Evolutionary conservation across 1,140 invertebrate genomes (phyloP), one percentile per base, ranked within the genome.

Genomic region (Euwallacea similis): DNA sequence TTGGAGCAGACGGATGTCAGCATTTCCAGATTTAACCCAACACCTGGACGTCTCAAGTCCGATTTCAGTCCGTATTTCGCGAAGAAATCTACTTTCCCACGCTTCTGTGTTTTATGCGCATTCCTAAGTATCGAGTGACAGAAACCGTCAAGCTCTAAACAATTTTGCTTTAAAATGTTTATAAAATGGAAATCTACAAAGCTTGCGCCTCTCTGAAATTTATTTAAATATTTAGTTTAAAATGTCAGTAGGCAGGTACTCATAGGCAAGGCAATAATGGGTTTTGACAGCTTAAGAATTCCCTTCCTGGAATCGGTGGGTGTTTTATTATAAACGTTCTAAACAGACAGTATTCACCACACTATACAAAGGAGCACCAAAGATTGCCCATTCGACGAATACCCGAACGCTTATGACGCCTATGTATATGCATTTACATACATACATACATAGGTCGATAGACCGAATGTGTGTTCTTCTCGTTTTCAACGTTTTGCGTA

Each of bases 161-260:
- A 61, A 43, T 61, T 61, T 61, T 61, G n/a, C 11, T 61, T 42
- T 42, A n/a, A 61, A 61, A 8, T 61, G 59, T 61, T 61, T 61
- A 61, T 33, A 33, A 33, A 33, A 33, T 33, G 4, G 4, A 33
- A 6, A 21, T 13, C 0, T 21, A 15, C 55, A 58, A 58, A 58
- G 55, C 16, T 10, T 58, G 9, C 16, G 55, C 10, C 55, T 58
- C 55, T 58, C 46, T 50, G 2, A 50, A 50, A 50, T 50, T 41
- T 42, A 41, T 16, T 42, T 61, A 61, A 61, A 61, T 61, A 61
- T 61, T 61, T 61, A 61, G 21, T 61, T 43, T 41, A 61, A n/a
- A 50, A 41, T 21, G 59, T 43, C 59, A 61, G 59, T 56, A 61
- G 11, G 59, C 59, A 61, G 42, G 59, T 43, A 61, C 59, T 61